Evolutionary conservation across 2,797 vertebrate genomes (phyloP), one percentile per base, ranked within the genome.

Genomic region (Peromyscus attwateri): DNA sequence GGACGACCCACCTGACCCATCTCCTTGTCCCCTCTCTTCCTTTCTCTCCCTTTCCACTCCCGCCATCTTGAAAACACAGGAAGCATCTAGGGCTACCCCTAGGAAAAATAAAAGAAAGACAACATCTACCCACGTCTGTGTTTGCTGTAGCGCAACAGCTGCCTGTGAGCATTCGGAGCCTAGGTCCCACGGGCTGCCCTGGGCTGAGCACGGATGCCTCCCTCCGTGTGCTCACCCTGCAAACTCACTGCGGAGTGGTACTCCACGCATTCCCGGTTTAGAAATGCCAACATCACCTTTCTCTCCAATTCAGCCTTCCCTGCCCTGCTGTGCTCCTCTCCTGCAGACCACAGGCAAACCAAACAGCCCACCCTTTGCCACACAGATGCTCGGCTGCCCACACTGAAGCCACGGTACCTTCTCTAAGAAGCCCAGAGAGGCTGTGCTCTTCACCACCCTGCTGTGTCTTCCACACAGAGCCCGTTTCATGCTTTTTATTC

Each of bases 401-500:
- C 91, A 23, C 66, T 2, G 82, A 66, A 87, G 92, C 75, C 89
- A 37, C 57, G 17, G 29, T 60, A 76, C 92, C 93, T 95, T 88
- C 70, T 34, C 92, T 77, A 66, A 52, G 82, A 57, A 91, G 82
- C 91, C 82, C 89, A 0, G 31, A 19, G 93, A 92, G 92, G 94
- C 95, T 79, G 94, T 77, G 94, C 92, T 95, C 95, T 76, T 97
- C 82, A 95, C 92, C 40, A 70, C 79, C 79, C 87, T 88, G 91
- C 96, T 82, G 46, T 40, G 19, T 94, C 97, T 40, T 97, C 89
- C 97, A 52, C 57, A 92, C 88, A 97, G 97, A 81, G 76, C 87
- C 95, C 49, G 37, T 27, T 73, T 14, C 66, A 12, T 55, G 82
- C 49, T 85, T 94, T 66, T 3, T 29, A 23, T 52, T 82, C n/a